Evolutionary conservation across 1,140 invertebrate genomes (phyloP).

Genomic region (Kradibia gibbosae): DNA sequence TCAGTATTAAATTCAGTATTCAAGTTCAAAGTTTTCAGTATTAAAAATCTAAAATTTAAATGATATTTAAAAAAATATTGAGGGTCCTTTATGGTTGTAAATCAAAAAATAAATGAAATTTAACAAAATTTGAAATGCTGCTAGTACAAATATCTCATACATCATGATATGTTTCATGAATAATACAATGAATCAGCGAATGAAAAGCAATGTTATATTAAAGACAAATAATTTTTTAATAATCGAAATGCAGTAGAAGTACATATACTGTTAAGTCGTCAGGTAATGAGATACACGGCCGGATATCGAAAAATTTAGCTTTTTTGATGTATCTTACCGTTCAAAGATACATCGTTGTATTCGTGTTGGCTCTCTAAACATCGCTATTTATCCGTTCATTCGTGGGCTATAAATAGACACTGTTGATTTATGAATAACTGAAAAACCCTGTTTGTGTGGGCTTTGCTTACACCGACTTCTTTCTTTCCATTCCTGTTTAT

Average conservation of each 20-base stretch:
- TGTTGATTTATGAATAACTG: conserved; percentile 70
- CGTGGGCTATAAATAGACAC: conserved; percentile 62
- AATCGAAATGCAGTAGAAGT: background rate
- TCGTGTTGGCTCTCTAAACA: conserved; percentile 52
- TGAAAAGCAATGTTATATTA: no score
- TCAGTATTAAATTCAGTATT: no score
- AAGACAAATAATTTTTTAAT: background rate
- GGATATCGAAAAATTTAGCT: conserved; percentile 39
- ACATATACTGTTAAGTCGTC: background rate
- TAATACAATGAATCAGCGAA: no score
- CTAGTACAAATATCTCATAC: no score
- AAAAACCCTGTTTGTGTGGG: conserved; percentile 61
- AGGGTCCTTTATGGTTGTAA: no score
- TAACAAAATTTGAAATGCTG: no score
- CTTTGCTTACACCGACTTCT: background rate
- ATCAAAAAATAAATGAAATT: no score
- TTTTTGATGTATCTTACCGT: conserved; percentile 58
- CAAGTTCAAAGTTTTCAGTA: no score
- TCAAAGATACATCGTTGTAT: conserved; percentile 58
- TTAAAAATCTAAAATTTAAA: no score
- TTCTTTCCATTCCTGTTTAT: background rate
- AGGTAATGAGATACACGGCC: background rate
- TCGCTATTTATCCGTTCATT: conserved; percentile 64
- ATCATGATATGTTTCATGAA: no score
- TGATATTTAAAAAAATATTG: no score